Base-by-base conservation (phyloP, 2,797 vertebrate species). In the Dicrostonyx torquatus region DNA sequence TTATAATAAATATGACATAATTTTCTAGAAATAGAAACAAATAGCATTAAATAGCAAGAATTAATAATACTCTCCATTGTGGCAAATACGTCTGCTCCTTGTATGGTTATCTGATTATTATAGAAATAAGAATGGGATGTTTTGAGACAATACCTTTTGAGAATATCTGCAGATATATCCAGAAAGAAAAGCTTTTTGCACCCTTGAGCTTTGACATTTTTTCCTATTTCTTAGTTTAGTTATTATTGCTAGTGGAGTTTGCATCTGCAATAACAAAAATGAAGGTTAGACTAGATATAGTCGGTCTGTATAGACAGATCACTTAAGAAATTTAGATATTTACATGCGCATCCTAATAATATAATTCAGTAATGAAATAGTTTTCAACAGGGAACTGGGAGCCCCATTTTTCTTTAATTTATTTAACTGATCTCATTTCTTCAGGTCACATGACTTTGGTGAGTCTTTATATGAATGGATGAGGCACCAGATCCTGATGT, bases 161-260 rank as follows among this genome's bases (percentile, higher is more conserved):
- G 48, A 73, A 48, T 84, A 3, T 77, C n/a, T 87, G 3, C 31
- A 93, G 45, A 34, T 7, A 72, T 26, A 13, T 70, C n/a, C 80
- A 14, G 26, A 53, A 77, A 87, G 20, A 77, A 15, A 77, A 34
- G 4, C 17, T 62, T 0, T 72, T 12, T 79, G n/a, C 5, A 24
- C 84, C 17, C 24, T 8, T 48, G 29, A 45, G 29, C 1, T 62
- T 76, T 76, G 53, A 60, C 5, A 20, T n/a, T 20, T 60, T 73
- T 24, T 29, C 24, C 55, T 78, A 29, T 55, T 94, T 93, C 8
- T 93, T 84, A 83, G 3, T 60, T 96, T 83, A 89, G 26, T 91
- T 60, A 72, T 37, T 91, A 20, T 26, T 62, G 43, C 73, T 76
- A 58, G 15, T 45, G 43, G 53, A 40, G 4, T 72, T 87, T 31